These are phyloP conservation scores for Scolopax rusticola DNA, from an alignment of 2,797 vertebrate genomes.

Conservation along the genomic window DNA sequence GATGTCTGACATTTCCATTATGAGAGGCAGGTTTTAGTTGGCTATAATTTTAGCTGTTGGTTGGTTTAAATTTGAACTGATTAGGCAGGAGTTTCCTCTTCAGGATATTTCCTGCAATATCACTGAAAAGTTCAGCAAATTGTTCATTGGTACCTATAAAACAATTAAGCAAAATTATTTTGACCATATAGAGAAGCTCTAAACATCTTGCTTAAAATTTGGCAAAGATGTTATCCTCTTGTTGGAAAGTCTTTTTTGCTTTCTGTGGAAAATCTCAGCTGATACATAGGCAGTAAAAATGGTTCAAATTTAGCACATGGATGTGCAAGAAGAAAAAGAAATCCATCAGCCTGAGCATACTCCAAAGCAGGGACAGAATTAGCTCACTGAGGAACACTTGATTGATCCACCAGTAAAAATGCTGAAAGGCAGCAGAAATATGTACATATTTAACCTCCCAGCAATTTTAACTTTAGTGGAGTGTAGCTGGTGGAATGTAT, in stretches of 20 bases:
- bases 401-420: slow-evolving; percentile 43
- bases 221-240: background rate
- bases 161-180: background rate
- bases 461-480: background rate
- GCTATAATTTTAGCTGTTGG: background rate
- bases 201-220: background rate
- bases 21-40: background rate
- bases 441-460: background rate
- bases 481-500: background rate
- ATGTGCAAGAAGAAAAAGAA: background rate
- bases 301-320: background rate
- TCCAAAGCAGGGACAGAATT: slow-evolving; percentile 29
- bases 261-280: background rate
- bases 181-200: background rate
- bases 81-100: background rate
- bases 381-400: slow-evolving; percentile 6
- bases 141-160: background rate
- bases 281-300: background rate
- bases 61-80: slow-evolving; percentile 18
- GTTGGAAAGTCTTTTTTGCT: background rate
- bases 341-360: background rate
- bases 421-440: slow-evolving; percentile 31
- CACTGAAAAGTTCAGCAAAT: background rate
- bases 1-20: slow-evolving; percentile 40
- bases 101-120: background rate